A percentile compares a stretch with the other conserved stretches of the same genome.
phyloP scores from a whole-genome alignment of 2,888 invertebrate genomes.

The Rapana venosa region DNA sequence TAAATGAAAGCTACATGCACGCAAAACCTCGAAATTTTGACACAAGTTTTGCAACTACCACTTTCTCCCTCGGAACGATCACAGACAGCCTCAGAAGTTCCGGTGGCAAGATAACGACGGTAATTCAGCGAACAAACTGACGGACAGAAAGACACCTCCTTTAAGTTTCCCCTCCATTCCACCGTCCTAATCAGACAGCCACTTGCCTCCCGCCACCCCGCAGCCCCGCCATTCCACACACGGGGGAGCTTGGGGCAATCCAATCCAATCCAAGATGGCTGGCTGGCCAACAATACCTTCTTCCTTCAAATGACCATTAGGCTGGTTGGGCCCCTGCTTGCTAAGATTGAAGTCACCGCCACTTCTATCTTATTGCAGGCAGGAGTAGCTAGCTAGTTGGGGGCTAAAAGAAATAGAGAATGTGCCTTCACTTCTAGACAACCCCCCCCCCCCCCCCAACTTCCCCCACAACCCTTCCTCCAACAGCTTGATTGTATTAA shows the following conservation, averaged over 20 bases:
- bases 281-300: too few species aligned
- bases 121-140: neutral
- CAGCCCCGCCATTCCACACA: too few species aligned
- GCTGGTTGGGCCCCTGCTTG: neutral
- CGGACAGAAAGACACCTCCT: neutral
- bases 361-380: neutral
- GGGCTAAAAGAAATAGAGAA: neutral
- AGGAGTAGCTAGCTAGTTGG: neutral
- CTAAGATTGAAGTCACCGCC: neutral
- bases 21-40: too few species aligned
- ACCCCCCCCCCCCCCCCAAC: neutral
- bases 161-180: neutral
- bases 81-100: too few species aligned
- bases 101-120: too few species aligned
- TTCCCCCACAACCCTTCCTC: slow-evolving; percentile 19
- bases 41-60: too few species aligned
- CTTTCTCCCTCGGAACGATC: too few species aligned
- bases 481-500: slow-evolving; percentile 57
- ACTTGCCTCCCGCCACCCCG: too few species aligned
- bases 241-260: too few species aligned
- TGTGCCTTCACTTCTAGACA: neutral
- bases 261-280: too few species aligned
- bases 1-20: too few species aligned
- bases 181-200: too few species aligned
- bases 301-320: neutral